These are phyloP conservation scores for Athene cunicularia DNA, from an alignment of 2,113 vertebrate species.

Conservation along the genomic window DNA sequence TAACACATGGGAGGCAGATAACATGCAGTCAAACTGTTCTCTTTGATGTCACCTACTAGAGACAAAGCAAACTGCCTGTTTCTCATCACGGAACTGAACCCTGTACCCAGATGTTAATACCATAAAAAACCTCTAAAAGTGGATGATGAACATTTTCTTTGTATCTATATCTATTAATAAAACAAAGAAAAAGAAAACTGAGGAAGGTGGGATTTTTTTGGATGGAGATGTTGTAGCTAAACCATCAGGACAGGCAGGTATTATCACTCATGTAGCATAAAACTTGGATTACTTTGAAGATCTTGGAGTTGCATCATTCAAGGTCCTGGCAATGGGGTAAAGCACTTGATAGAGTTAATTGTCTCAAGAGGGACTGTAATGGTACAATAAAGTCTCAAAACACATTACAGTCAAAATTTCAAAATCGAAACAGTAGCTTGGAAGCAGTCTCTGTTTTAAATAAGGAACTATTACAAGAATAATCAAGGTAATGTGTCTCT, in stretches of 20 bases:
- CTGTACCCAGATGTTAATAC: neutral
- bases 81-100: neutral
- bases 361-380: neutral
- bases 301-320: neutral
- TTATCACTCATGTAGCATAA: rapidly evolving
- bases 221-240: neutral
- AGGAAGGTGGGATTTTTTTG: neutral
- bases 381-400: neutral
- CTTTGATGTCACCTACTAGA: neutral
- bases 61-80: neutral
- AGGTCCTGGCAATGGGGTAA: neutral
- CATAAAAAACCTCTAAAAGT: neutral
- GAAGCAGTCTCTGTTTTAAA: neutral
- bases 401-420: neutral
- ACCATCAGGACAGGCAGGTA: neutral
- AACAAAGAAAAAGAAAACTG: neutral
- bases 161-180: neutral
- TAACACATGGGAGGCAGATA: constrained; percentile 2
- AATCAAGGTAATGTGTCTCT: neutral
- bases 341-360: neutral
- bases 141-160: neutral
- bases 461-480: neutral
- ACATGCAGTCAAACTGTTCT: neutral
- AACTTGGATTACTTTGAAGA: neutral
- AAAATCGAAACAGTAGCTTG: neutral